These are phyloP conservation scores for Drosophila koepferae DNA, from an alignment of 2,888 invertebrate genomes.

Conservation along the genomic window DNA sequence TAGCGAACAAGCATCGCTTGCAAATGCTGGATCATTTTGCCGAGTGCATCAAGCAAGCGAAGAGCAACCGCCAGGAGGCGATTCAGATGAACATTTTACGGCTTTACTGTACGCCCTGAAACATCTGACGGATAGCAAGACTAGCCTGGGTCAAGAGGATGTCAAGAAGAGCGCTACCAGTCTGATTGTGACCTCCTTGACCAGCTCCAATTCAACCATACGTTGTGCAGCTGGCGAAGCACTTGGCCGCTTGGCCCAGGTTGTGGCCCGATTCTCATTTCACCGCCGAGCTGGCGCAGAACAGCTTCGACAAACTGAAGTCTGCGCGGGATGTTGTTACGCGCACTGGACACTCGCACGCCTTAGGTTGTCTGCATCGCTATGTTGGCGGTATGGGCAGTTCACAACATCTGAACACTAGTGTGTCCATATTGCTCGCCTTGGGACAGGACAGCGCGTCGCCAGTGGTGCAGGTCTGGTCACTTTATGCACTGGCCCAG, in stretches of 20 bases:
- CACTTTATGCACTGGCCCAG: constrained; percentile 96
- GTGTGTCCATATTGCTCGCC: constrained; percentile 96
- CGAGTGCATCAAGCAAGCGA: constrained; percentile 97
- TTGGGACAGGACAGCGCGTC: constrained; percentile 97
- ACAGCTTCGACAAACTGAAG: constrained; percentile 94
- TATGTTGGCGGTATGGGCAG: constrained; percentile 98
- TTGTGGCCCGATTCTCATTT: constrained; percentile 94
- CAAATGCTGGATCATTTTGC: constrained; percentile 99
- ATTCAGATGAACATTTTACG: constrained; percentile 98
- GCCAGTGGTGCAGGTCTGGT: constrained; percentile 99
- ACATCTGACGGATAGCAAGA: constrained; percentile 94
- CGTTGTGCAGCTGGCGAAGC: constrained; percentile 98
- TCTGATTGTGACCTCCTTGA: constrained; percentile 92
- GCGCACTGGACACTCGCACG: constrained; percentile 94
- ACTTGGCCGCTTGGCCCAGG: constrained; percentile 96
- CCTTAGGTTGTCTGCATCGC: constrained; percentile 97
- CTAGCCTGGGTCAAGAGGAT: constrained; percentile 94
- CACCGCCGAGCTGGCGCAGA: constrained; percentile 95
- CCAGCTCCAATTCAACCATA: constrained; percentile 91
- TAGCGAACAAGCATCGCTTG: constrained; percentile 97
- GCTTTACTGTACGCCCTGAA: constrained; percentile 95
- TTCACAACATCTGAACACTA: constrained; percentile 96
- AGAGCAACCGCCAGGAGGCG: constrained; percentile 96
- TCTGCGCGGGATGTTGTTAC: constrained; percentile 94
- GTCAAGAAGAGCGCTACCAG: constrained; percentile 93